Evolutionary conservation across 53 echinoderm and acorn worm species (phyloP).

Genomic region (Apostichopus leukothele): DNA sequence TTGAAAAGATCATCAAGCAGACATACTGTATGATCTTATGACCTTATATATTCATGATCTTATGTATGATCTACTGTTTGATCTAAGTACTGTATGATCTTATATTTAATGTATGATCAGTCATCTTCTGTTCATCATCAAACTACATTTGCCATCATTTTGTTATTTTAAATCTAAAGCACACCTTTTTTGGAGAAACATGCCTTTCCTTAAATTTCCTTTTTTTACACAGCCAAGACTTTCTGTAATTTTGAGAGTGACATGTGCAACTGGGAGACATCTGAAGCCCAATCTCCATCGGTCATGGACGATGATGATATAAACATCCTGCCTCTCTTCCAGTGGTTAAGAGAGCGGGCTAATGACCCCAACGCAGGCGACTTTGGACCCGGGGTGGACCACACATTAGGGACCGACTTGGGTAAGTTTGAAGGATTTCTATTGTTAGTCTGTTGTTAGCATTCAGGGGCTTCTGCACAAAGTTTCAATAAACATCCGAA

Average conservation of each 20-base stretch:
- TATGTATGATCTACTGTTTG: too few species aligned
- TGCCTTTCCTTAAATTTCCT: background rate
- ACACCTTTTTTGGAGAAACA: background rate
- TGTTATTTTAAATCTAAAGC: too few species aligned
- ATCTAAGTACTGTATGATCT: too few species aligned
- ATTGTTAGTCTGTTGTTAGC: too few species aligned
- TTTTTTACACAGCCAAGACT: slow-evolving; percentile 31
- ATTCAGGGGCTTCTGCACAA: too few species aligned
- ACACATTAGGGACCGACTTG: slow-evolving; percentile 56
- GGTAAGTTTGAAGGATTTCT: slow-evolving; percentile 43
- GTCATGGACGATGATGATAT: background rate
- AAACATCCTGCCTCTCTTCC: slow-evolving; percentile 23
- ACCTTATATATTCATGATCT: too few species aligned
- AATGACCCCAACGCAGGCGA: slow-evolving; percentile 42
- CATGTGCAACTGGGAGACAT: slow-evolving; percentile 62
- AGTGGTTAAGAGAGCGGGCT: slow-evolving; percentile 42
- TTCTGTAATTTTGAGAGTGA: slow-evolving; percentile 73
- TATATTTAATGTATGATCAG: too few species aligned
- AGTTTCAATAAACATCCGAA: too few species aligned
- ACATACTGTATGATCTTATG: too few species aligned
- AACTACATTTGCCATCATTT: too few species aligned
- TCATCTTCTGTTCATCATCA: too few species aligned
- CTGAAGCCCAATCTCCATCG: background rate
- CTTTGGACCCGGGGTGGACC: slow-evolving; percentile 66
- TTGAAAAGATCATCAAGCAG: too few species aligned